phyloP scores from a whole-genome alignment of 2,888 invertebrate species.

The Syritta pipiens region DNA sequence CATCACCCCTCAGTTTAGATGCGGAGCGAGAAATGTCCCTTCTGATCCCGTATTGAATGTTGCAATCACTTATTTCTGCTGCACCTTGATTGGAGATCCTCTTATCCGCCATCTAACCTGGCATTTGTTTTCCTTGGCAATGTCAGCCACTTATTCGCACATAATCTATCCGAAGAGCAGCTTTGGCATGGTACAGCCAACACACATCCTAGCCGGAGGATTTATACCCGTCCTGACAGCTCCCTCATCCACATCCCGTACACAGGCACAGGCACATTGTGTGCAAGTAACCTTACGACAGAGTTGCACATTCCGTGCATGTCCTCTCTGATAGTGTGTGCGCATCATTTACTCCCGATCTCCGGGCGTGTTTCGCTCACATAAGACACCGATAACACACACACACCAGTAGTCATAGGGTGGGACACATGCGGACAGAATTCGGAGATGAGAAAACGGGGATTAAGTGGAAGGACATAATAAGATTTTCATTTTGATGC shows the following conservation, averaged over 20 bases:
- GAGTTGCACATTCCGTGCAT: conserved; percentile 57
- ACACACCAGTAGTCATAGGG: background rate
- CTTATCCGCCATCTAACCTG: conserved; percentile 35
- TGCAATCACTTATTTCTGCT: conserved; percentile 38
- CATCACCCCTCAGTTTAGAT: background rate
- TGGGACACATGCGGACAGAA: background rate
- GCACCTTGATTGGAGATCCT: conserved; percentile 47
- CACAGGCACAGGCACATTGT: background rate
- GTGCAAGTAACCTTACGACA: conserved; percentile 9
- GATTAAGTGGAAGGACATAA: conserved; percentile 64
- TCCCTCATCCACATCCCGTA: conserved; percentile 31
- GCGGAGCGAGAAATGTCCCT: conserved; percentile 18
- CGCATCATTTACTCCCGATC: conserved; percentile 65
- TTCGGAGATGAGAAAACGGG: conserved; percentile 10
- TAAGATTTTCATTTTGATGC: conserved; percentile 67
- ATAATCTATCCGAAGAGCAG: conserved; percentile 63
- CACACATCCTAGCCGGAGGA: conserved; percentile 55
- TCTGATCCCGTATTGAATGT: conserved; percentile 41
- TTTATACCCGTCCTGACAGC: conserved; percentile 63
- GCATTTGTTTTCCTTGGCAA: conserved; percentile 57
- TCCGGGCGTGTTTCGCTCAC: conserved; percentile 30
- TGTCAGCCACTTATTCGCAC: conserved; percentile 65
- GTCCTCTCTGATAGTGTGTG: conserved; percentile 62
- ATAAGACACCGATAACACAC: conserved; percentile 8
- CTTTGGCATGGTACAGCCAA: conserved; percentile 53